Base-by-base conservation (phyloP, 2,797 vertebrate species). In the Coracias cyanogaster region DNA sequence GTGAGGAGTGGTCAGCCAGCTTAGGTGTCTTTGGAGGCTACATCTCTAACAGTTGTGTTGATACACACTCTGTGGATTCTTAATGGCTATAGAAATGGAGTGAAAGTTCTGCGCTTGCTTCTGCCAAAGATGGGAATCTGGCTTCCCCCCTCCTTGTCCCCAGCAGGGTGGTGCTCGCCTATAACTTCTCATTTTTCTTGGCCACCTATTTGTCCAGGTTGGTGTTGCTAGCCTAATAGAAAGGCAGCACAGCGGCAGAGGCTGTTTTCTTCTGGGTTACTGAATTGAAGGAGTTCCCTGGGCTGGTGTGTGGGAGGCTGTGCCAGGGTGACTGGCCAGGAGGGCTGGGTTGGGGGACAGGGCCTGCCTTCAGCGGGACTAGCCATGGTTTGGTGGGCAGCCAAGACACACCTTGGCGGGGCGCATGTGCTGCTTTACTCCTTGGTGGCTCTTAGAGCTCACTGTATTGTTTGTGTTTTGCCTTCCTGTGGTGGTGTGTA, bases 21-120 rank as follows among this genome's bases (percentile, higher is more conserved):
- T 41, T 15, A 48, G 73, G 51, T 74, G 81, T 62, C 57, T 83
- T 45, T 67, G 21, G 43, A 41, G 45, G 17, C 43, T 55, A 24
- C 35, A 76, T 54, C 39, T 60, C 2, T n/a, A 39, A 5, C 17
- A 11, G 0, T 25, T 51, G n/a, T 31, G 45, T 61, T 2, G 0
- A 2, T 64, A 10, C 21, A 3, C 0, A 0, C 51, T 77, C 19
- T 0, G 0, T 66, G 82, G 8, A 2, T 70, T 60, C 41, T 15
- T 29, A 20, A 20, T 5, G 73, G 17, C 83, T 62, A 21, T 82
- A 31, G 33, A 74, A 69, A 17, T 1, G 12, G 19, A 82, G 52
- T 3, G 1, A 29, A 66, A 83, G 60, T 52, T 10, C 28, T 39
- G 1, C 62, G 22, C 10, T 73, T 17, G 24, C 29, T 87, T 61